Base-by-base conservation (phyloP, 2,797 vertebrate species). In the Pseudopleuronectes americanus region DNA sequence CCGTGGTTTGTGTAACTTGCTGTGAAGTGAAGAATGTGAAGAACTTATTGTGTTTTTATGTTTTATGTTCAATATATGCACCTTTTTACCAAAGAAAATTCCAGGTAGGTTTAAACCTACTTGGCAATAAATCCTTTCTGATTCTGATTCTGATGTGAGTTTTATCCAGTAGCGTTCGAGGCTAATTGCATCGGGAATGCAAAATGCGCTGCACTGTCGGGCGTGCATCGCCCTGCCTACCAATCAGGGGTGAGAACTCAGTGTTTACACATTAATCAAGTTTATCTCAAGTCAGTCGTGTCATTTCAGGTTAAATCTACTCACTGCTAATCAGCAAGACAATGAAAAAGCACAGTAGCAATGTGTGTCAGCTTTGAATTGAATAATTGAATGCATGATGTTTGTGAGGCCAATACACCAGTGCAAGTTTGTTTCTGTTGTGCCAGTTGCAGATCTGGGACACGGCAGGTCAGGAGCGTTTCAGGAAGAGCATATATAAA, bases 391-490 rank as follows among this genome's bases (percentile, higher is more conserved):
- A n/a, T n/a, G n/a, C n/a, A n/a, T n/a, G n/a, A n/a, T n/a, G n/a
- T n/a, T n/a, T n/a, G n/a, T n/a, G n/a, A n/a, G n/a, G n/a, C n/a
- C n/a, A n/a, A n/a, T n/a, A n/a, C n/a, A n/a, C n/a, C n/a, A 31
- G 6, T 31, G 7, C 7, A 8, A 31, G 19, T 72, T 1, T 76
- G 8, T 52, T 60, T 64, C 1, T 82, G 43, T 59, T 55, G 28
- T 81, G 41, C 76, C 82, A 95, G 94, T 69, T 95, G 81, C 94
- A 95, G 92, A 93, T 95, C 67, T 95, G 94, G 94, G 94, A 95
- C 86, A 94, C 94, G 0, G 94, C 94, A 0, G 94, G 94, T 38
- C 94, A 95, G 81, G 94, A 95, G 86, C 92, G 94, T 10, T 95
- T 95, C 86, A 83, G 94, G 65, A 94, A 93, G 81, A 94, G 93